Percentiles rank a stretch among this genome's conserved stretches.
phyloP scores from a whole-genome alignment of 2,113 vertebrate genomes.

The Sminthopsis crassicaudata region DNA sequence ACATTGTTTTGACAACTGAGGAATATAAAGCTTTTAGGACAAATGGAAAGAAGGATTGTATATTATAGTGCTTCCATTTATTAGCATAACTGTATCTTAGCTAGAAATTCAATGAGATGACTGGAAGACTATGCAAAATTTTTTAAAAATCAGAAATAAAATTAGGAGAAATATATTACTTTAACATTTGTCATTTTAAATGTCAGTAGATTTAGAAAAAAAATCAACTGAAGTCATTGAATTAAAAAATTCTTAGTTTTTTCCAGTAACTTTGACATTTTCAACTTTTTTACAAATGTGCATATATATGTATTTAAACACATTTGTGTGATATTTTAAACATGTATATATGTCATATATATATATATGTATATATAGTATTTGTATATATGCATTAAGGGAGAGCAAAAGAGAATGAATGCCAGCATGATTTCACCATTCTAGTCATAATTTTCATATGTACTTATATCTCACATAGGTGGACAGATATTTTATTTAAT shows the following conservation, averaged over 20 bases:
- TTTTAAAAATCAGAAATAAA: conserved; percentile 33
- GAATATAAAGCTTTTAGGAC: conserved; percentile 70
- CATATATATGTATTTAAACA: no score
- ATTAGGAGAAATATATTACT: not conserved
- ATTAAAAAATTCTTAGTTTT: not conserved
- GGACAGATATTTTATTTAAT: not conserved
- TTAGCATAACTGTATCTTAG: conserved; percentile 52
- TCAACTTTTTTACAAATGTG: not conserved
- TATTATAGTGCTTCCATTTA: conserved; percentile 56
- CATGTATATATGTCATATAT: not conserved
- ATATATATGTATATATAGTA: not conserved
- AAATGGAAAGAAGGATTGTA: conserved; percentile 49
- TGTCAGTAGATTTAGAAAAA: not conserved
- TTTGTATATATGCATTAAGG: not conserved
- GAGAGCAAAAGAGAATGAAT: not conserved
- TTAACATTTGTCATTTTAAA: not conserved
- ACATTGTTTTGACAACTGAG: conserved; percentile 75
- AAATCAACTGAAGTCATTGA: not conserved
- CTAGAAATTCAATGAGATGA: conserved; percentile 32
- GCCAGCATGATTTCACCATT: not conserved
- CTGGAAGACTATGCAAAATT: conserved; percentile 3
- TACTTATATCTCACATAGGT: not conserved
- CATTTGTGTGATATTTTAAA: not conserved
- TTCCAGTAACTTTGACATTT: not conserved
- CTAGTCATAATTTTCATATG: not conserved